Percentiles rank a stretch among this genome's conserved stretches.
phyloP scores from a whole-genome alignment of 1,140 invertebrate species.

The Drosophila lini region DNA sequence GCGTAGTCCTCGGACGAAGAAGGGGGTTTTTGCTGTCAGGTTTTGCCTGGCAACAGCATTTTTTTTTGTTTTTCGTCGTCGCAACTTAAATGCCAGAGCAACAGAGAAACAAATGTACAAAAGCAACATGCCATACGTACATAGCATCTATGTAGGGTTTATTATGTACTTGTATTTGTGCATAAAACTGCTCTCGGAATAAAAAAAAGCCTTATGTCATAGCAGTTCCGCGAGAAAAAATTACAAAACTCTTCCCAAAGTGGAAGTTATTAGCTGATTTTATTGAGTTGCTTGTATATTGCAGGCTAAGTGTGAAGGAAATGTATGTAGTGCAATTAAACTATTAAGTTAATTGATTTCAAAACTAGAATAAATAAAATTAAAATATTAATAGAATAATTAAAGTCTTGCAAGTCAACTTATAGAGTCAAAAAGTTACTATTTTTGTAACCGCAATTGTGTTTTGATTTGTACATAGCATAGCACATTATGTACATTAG shows the following conservation, averaged over 20 bases:
- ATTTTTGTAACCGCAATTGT: conserved; percentile 2
- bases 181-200: neutral
- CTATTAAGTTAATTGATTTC: neutral
- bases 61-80: conserved; percentile 1
- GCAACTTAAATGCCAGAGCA: conserved; percentile 32
- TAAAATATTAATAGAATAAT: neutral
- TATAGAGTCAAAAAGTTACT: neutral
- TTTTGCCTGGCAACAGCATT: conserved; percentile 30
- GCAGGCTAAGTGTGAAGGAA: neutral
- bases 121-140: conserved; percentile 1
- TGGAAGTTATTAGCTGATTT: neutral
- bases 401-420: neutral
- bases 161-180: neutral
- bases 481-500: neutral
- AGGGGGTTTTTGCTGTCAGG: neutral
- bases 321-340: neutral
- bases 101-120: conserved; percentile 31
- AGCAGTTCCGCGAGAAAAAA: neutral
- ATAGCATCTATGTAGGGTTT: conserved; percentile 1
- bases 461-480: conserved; percentile 8
- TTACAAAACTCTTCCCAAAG: neutral
- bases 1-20: conserved; percentile 8
- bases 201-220: neutral
- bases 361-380: neutral
- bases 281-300: neutral